phyloP scores from a whole-genome alignment of 1,140 invertebrate species.

The Tetramorium alpestre region DNA sequence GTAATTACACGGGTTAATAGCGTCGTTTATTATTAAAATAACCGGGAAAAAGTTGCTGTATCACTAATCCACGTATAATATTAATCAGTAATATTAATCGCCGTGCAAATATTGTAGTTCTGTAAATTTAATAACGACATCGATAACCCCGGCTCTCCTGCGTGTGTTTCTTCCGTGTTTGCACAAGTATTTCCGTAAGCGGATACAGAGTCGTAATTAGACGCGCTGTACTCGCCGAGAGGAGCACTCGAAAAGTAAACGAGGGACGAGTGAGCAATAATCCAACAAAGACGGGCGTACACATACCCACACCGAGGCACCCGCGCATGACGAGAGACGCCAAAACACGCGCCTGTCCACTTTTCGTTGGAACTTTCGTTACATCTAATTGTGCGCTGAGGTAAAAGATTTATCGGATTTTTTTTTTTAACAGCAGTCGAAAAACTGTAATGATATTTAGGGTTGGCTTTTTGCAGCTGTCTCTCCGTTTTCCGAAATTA shows the following conservation, averaged over 20 bases:
- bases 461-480: not conserved
- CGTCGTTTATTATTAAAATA: conserved; percentile 29
- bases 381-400: not conserved
- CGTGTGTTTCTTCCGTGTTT: conserved; percentile 32
- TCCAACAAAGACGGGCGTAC: conserved; percentile 32
- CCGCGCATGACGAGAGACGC: not conserved
- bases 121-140: conserved; percentile 57
- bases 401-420: not conserved
- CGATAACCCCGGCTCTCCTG: conserved; percentile 28
- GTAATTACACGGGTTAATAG: conserved; percentile 32
- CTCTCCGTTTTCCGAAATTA: not conserved
- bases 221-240: conserved; percentile 45
- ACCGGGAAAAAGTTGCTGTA: conserved; percentile 24
- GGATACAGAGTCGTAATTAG: conserved; percentile 61
- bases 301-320: not conserved
- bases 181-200: conserved; percentile 56
- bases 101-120: conserved; percentile 53
- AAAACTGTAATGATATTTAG: not conserved
- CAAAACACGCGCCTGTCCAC: not conserved
- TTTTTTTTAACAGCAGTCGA: not conserved
- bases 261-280: conserved; percentile 60
- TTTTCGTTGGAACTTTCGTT: conserved; percentile 2
- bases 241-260: conserved; percentile 59
- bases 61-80: conserved; percentile 47
- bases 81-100: conserved; percentile 60